Evolutionary conservation across 2,888 invertebrate species (phyloP).

Genomic region (Oligia latruncula): DNA sequence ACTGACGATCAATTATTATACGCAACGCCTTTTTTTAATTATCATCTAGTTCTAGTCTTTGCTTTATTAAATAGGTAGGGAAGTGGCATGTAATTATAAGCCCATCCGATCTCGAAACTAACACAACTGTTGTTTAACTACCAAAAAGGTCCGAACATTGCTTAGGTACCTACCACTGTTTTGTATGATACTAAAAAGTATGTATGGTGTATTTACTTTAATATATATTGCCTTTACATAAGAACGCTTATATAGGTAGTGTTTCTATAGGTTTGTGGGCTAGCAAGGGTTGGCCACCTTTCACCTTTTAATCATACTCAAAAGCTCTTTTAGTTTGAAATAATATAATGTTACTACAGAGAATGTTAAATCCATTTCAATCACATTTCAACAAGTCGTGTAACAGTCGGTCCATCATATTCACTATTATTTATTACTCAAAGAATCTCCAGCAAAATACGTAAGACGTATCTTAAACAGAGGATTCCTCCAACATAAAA

Average conservation of each 20-base stretch:
- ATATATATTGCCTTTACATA: background rate
- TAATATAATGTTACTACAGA: background rate
- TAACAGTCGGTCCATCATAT: background rate
- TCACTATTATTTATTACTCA: constrained; percentile 15
- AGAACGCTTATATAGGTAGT: background rate
- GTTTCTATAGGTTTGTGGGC: background rate
- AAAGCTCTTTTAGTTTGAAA: background rate
- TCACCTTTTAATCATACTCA: background rate
- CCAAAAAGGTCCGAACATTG: background rate
- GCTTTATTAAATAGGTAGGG: background rate
- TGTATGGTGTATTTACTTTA: background rate
- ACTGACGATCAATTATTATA: constrained; percentile 55
- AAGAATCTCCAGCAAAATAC: constrained; percentile 1
- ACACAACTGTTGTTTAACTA: background rate
- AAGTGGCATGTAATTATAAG: background rate
- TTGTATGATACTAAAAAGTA: background rate
- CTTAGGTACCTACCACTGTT: background rate
- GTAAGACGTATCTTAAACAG: constrained; percentile 6
- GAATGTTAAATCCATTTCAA: background rate
- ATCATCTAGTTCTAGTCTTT: background rate
- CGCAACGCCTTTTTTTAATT: constrained; percentile 7
- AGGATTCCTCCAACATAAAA: constrained; percentile 21
- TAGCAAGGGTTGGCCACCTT: background rate
- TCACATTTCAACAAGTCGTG: background rate
- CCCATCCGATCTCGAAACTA: background rate